Evolutionary conservation across 2,888 invertebrate genomes (phyloP), one percentile per base, ranked within the genome.

Genomic region (Acheta domesticus): DNA sequence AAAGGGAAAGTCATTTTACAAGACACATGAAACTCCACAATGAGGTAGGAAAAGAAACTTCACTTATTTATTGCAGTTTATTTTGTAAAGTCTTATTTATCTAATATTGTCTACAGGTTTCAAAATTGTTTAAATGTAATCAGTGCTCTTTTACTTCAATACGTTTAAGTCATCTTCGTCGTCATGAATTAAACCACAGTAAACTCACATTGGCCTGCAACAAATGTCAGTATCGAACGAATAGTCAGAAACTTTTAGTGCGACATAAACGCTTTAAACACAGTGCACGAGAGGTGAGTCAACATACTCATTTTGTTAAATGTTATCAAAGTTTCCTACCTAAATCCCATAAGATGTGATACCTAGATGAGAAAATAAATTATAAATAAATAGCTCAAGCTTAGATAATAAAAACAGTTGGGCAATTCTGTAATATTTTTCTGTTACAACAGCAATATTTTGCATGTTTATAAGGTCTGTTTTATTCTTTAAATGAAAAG

Each of bases 1-100:
- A 87, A 81, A 83, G 88, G 50, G 85, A 85, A 80, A 87, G 87
- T 83, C 87, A 87, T 81, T 87, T 85, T 79, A 78, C 83, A 12
- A 86, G 85, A 74, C 88, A 88, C 82, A 83, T 85, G 82, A 83
- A 84, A 50, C 83, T 86, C 4, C 88, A 88, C 81, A 83, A 84
- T 78, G 84, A 84, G 82, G 84, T 85, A 82, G 83, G 77, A 82
- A 84, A 36, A 5, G 21, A 36, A 36, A 36, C 36, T 49, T 77
- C 21, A 16, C n/a, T 14, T 48, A 0, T 36, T 36, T 8, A 36
- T 36, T 36, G 36, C 5, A 36, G 5, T 36, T 8, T 36, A 36
- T 36, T 36, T 36, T 36, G 36, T 36, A 36, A 36, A 8, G 36
- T 36, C 36, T 36, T 36, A 36, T 8, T 36, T 36, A 36, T 36